Conservation (phyloP, 2,113 vertebrate genomes). For the Turnix velox region DNA sequence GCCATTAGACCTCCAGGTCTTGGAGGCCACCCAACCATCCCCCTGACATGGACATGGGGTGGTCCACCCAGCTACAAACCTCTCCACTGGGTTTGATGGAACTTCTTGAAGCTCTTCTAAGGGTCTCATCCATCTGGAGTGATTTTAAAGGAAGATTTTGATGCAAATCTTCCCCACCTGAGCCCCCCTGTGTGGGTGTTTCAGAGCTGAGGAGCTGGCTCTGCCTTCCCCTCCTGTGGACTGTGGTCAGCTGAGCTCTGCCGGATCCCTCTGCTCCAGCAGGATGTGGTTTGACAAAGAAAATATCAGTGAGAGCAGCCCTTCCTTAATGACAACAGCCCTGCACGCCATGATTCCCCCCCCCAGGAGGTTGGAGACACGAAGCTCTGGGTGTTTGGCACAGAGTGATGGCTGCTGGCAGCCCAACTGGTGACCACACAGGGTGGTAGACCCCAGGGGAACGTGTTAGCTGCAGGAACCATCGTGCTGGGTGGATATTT, state of each 20-base stretch:
- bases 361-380: neutral
- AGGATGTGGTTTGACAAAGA: constrained; percentile 54
- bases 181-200: neutral
- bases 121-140: fast-evolving
- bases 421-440: fast-evolving
- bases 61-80: neutral
- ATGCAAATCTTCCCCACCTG: fast-evolving
- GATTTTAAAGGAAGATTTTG: neutral
- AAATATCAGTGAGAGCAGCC: neutral
- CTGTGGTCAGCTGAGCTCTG: neutral
- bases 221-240: neutral
- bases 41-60: fast-evolving
- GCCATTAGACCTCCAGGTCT: neutral
- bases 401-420: neutral
- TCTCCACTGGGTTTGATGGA: neutral
- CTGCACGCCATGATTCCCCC: fast-evolving
- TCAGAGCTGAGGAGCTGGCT: neutral
- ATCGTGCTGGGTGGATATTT: neutral
- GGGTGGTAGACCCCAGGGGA: neutral
- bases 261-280: constrained; percentile 13
- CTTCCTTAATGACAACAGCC: neutral
- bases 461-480: fast-evolving
- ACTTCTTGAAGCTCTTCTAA: neutral
- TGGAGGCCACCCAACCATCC: too few species aligned
- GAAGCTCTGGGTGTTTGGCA: fast-evolving